These are phyloP conservation scores for Macrobrachium rosenbergii DNA, from an alignment of 1,140 invertebrate genomes.

Conservation along the genomic window DNA sequence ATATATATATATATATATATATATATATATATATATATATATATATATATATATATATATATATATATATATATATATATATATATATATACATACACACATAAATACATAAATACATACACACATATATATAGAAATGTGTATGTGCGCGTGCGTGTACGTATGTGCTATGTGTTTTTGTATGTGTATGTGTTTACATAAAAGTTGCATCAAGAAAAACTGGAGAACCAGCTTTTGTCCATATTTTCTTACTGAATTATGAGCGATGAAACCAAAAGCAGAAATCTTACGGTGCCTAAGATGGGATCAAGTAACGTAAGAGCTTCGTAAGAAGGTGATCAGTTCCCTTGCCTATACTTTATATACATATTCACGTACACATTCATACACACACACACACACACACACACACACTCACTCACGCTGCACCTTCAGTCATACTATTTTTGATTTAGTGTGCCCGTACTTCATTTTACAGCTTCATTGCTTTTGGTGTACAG, in stretches of 20 bases:
- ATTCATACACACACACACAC: not conserved
- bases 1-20: conserved; percentile 29
- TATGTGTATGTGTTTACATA: not conserved
- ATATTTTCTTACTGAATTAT: no score
- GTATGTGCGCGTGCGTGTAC: not conserved
- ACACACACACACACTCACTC: no score
- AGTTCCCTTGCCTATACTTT: not conserved
- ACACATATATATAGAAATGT: not conserved
- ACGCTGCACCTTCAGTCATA: no score
- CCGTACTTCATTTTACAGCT: no score
- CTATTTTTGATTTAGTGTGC: no score
- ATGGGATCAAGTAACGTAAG: no score
- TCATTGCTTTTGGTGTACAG: no score
- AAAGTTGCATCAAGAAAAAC: no score
- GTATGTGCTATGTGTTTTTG: not conserved
- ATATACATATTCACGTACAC: conserved; percentile 6
- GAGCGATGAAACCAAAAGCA: no score
- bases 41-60: conserved; percentile 20
- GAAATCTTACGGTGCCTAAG: no score
- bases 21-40: conserved; percentile 24
- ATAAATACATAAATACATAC: not conserved
- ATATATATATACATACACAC: not conserved
- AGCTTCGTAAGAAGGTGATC: no score
- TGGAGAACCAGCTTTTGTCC: no score
- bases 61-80: conserved; percentile 6